Evolutionary conservation across 2,113 vertebrate species (phyloP).

Genomic region (Rhea pennata): DNA sequence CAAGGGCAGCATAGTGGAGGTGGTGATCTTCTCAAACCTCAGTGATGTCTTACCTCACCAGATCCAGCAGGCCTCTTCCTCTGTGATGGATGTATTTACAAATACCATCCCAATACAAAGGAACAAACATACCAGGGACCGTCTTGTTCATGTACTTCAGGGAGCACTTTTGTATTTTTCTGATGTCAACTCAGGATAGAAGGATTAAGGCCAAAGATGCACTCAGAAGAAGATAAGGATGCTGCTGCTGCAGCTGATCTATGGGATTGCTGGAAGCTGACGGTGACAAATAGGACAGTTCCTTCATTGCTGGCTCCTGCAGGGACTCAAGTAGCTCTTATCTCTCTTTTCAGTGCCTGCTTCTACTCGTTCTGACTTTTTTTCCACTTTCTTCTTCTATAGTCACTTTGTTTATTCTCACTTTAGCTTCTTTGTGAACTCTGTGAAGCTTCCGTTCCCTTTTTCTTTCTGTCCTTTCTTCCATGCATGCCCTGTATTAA

Average conservation of each 20-base stretch:
- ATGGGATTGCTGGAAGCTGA: not conserved
- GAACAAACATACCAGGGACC: not conserved
- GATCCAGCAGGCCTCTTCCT: not conserved
- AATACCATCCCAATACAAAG: no score
- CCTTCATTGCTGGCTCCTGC: not conserved
- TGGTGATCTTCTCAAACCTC: not conserved
- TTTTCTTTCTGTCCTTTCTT: not conserved
- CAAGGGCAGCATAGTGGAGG: fast-evolving
- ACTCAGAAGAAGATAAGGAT: not conserved
- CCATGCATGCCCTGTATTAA: not conserved
- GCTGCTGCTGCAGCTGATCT: not conserved
- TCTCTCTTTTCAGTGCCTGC: not conserved
- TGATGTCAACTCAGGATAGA: not conserved
- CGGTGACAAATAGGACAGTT: fast-evolving
- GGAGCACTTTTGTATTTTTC: not conserved
- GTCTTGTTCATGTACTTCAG: not conserved
- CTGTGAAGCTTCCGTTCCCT: not conserved
- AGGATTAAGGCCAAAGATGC: not conserved
- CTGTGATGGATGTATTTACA: not conserved
- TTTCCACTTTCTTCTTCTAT: not conserved
- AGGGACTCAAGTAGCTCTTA: fast-evolving
- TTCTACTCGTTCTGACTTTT: not conserved
- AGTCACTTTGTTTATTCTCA: not conserved
- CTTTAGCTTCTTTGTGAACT: not conserved
- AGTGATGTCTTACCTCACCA: fast-evolving